Evolutionary conservation across 2,113 vertebrate species (phyloP).

Genomic region (Ploceus nigricollis): DNA sequence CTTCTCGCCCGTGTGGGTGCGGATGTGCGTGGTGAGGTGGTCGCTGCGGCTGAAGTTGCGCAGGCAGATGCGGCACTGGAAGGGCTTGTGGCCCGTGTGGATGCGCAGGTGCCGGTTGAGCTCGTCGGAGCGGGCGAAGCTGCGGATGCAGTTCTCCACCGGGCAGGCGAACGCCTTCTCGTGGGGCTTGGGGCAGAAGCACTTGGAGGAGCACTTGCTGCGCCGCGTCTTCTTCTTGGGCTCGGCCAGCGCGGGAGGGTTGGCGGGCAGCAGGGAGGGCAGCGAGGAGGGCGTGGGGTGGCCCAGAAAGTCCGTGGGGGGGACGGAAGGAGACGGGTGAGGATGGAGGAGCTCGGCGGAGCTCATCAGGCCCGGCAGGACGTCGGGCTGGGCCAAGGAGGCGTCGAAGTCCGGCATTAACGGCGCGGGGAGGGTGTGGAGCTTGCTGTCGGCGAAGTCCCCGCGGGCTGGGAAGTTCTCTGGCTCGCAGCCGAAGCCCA

Average conservation of each 20-base stretch:
- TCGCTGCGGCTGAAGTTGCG: constrained; percentile 97
- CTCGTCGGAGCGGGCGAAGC: constrained; percentile 95
- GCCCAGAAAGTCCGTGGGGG: constrained; percentile 77
- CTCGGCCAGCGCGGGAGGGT: constrained; percentile 70
- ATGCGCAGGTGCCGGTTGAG: constrained; percentile 96
- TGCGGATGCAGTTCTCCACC: constrained; percentile 90
- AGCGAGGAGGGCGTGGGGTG: constrained; percentile 68
- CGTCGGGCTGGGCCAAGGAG: constrained; percentile 19
- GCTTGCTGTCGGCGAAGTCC: constrained; percentile 49
- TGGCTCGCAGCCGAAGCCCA: constrained; percentile 52
- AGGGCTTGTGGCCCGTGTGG: constrained; percentile 97
- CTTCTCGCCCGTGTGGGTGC: constrained; percentile 97
- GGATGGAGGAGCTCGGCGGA: constrained; percentile 8
- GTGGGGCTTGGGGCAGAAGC: constrained; percentile 86
- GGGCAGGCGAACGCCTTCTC: constrained; percentile 96
- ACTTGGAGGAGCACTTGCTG: constrained; percentile 82
- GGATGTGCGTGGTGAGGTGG: constrained; percentile 96
- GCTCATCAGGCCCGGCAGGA: neutral
- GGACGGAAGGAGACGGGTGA: constrained; percentile 46
- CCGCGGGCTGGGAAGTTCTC: constrained; percentile 18
- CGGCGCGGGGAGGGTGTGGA: neutral
- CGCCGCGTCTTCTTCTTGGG: constrained; percentile 77
- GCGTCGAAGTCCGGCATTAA: constrained; percentile 26
- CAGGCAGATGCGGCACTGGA: constrained; percentile 97
- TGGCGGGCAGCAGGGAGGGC: constrained; percentile 72